These are phyloP conservation scores for Arctia plantaginis DNA, from an alignment of 2,888 invertebrate genomes.

Conservation along the genomic window DNA sequence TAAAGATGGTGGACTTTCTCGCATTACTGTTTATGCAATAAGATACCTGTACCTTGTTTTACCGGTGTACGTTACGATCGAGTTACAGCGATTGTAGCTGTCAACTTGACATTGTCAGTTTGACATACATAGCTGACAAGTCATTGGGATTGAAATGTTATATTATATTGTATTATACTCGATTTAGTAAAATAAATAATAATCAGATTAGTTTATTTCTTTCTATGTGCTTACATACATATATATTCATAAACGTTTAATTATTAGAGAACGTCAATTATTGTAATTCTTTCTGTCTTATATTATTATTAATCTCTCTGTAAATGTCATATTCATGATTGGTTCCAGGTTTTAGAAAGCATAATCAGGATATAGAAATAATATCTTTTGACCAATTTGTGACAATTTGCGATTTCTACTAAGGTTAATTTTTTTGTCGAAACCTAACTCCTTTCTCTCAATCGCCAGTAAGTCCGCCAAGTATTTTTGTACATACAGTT, in stretches of 20 bases:
- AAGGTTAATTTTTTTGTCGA: no score
- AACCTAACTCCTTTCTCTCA: no score
- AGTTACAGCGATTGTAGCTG: slow-evolving; percentile 6
- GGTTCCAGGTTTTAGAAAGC: no score
- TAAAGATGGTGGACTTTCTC: neutral
- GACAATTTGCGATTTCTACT: no score
- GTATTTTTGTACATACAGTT: no score
- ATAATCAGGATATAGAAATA: no score
- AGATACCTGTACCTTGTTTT: neutral
- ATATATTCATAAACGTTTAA: neutral
- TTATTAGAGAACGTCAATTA: neutral
- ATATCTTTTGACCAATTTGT: no score
- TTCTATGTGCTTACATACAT: neutral
- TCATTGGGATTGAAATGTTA: neutral
- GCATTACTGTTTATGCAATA: neutral
- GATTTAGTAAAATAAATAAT: neutral
- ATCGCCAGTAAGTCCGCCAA: no score
- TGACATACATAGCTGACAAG: neutral
- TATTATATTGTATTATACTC: neutral
- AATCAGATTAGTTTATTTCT: no score
- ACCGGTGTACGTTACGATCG: neutral
- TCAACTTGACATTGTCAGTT: slow-evolving; percentile 2
- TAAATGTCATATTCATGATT: no score
- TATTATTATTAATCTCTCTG: no score
- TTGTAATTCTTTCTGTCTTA: no score